Percentiles rank a stretch among this genome's conserved stretches.
phyloP scores from a whole-genome alignment of 2,888 invertebrate genomes.

The Eristalinus sepulchralis region DNA sequence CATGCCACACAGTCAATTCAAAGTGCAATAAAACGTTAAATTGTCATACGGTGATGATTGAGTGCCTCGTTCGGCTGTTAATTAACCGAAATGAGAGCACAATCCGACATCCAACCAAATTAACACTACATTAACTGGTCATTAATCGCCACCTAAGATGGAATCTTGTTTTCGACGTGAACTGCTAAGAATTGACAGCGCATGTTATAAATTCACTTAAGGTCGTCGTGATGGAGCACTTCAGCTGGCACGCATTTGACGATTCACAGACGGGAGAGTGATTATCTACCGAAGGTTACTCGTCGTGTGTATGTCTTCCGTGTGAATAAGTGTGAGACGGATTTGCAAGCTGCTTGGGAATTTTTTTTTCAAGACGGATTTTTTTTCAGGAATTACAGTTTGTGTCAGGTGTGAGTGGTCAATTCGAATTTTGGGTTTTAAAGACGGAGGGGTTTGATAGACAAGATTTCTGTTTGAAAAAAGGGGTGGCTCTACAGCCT shows the following conservation, averaged over 20 bases:
- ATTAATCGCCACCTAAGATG: background rate
- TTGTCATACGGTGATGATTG: background rate
- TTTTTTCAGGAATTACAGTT: too few relatives aligned
- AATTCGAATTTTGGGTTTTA: too few relatives aligned
- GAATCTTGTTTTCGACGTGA: slow-evolving; percentile 7
- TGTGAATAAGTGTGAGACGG: background rate
- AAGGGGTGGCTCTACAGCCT: too few relatives aligned
- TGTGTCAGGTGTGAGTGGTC: too few relatives aligned
- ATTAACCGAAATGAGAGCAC: background rate
- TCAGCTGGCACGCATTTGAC: background rate
- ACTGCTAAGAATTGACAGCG: background rate
- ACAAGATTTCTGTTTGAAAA: too few relatives aligned
- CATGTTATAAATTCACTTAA: background rate
- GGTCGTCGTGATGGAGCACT: background rate
- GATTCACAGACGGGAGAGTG: background rate
- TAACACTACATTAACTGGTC: background rate
- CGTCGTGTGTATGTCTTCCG: background rate
- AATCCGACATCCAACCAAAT: background rate
- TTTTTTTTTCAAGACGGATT: too few relatives aligned
- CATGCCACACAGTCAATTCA: background rate
- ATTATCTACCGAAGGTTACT: background rate
- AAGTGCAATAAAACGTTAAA: slow-evolving; percentile 14
- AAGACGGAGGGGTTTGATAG: too few relatives aligned
- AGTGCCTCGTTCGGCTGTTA: background rate
- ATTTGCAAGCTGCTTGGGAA: too few relatives aligned